phyloP scores from a whole-genome alignment of 2,888 invertebrate genomes.

The Plebejus argus region DNA sequence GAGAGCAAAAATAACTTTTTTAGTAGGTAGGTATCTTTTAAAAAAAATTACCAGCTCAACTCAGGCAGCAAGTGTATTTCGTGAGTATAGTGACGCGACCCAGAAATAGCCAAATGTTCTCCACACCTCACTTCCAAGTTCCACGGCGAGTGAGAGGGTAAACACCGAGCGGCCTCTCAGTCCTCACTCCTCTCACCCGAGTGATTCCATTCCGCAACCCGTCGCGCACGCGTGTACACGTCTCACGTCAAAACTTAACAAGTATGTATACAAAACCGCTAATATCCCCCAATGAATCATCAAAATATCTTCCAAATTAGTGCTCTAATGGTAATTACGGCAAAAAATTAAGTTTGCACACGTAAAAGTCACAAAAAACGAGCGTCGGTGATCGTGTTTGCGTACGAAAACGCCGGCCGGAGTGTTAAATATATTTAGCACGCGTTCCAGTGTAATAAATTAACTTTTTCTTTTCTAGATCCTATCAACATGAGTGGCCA shows the following conservation, averaged over 20 bases:
- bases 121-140: conserved; percentile 44
- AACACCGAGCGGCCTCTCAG: conserved; percentile 63
- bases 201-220: conserved; percentile 68
- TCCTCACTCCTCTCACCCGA: conserved; percentile 55
- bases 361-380: not conserved
- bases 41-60: no score
- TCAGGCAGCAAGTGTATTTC: no score
- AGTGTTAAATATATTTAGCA: conserved; percentile 64
- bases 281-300: conserved; percentile 17
- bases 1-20: no score
- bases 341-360: not conserved
- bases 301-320: not conserved
- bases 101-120: conserved; percentile 54
- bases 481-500: conserved; percentile 85
- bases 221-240: conserved; percentile 58
- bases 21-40: no score
- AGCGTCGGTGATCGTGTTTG: conserved; percentile 48
- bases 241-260: conserved; percentile 62
- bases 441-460: conserved; percentile 49
- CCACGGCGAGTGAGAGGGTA: conserved; percentile 63
- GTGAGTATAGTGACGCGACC: not conserved
- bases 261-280: conserved; percentile 57
- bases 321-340: not conserved
- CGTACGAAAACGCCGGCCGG: conserved; percentile 59
- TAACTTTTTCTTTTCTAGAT: conserved; percentile 59